Conservation (phyloP, 2,113 vertebrate genomes). For the Morone saxatilis region DNA sequence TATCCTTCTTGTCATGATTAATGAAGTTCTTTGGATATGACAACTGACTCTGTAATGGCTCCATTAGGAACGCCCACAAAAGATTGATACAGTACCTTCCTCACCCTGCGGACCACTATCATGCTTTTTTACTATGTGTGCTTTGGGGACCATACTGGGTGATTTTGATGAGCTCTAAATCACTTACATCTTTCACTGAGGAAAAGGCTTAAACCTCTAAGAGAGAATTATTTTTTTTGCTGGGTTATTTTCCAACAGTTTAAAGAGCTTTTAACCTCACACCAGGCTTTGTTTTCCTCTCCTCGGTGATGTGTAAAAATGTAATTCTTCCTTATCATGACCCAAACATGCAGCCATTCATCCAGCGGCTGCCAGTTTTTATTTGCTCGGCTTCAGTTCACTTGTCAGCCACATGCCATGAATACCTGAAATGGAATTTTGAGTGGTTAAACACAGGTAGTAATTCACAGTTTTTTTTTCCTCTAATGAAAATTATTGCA, state of each 20-base stretch:
- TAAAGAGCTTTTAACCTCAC: constrained; percentile 73
- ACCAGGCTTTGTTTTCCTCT: constrained; percentile 73
- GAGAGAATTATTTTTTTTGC: constrained; percentile 52
- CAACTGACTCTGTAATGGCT: constrained; percentile 66
- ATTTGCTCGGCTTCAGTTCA: constrained; percentile 73
- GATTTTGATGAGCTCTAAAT: constrained; percentile 77
- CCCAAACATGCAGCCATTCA: constrained; percentile 71
- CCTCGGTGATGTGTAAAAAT: constrained; percentile 75
- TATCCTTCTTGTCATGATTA: constrained; percentile 64
- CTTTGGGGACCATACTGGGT: constrained; percentile 71
- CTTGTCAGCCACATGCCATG: constrained; percentile 69
- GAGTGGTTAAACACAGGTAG: constrained; percentile 75
- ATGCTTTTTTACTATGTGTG: constrained; percentile 62
- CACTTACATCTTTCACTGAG: constrained; percentile 70
- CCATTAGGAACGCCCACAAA: constrained; percentile 63
- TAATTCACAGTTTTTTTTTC: constrained; percentile 56
- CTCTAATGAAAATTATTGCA: constrained; percentile 60
- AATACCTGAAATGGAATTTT: constrained; percentile 73
- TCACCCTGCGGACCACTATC: constrained; percentile 50
- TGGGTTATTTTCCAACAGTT: constrained; percentile 70
- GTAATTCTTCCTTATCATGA: constrained; percentile 79
- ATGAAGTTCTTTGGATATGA: constrained; percentile 70
- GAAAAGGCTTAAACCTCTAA: constrained; percentile 57
- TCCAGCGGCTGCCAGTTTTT: constrained; percentile 77
- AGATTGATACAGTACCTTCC: constrained; percentile 59